Conservation (phyloP, 2,888 invertebrate species). For the Merodon equestris region DNA sequence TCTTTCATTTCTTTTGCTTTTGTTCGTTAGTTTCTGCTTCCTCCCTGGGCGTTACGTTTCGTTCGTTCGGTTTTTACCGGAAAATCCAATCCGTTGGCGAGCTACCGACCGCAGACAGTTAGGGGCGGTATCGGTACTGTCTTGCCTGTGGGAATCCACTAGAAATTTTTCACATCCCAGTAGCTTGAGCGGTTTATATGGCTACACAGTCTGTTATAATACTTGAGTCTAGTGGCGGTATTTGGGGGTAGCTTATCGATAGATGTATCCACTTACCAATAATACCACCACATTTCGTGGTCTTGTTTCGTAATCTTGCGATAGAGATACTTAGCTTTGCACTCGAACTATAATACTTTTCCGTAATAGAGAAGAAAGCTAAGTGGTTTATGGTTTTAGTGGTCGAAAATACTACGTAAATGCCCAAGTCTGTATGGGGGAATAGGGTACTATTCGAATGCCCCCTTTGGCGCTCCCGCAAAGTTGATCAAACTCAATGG, state of each 20-base stretch:
- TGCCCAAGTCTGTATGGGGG: no score
- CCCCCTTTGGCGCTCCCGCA: constrained; percentile 11
- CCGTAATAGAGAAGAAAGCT: constrained; percentile 64
- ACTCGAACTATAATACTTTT: constrained; percentile 30
- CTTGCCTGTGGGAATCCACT: constrained; percentile 31
- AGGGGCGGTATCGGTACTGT: constrained; percentile 19
- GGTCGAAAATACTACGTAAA: constrained; percentile 14
- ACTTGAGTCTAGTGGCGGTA: constrained; percentile 29
- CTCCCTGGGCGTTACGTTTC: constrained; percentile 35
- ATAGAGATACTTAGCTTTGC: constrained; percentile 26
- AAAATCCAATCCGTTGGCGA: constrained; percentile 40
- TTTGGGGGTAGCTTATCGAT: constrained; percentile 51
- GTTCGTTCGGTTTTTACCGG: constrained; percentile 49
- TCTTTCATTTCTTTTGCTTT: no score
- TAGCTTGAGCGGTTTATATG: no score
- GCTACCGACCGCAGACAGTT: constrained; percentile 48
- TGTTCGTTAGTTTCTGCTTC: constrained; percentile 9
- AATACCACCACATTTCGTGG: constrained; percentile 12
- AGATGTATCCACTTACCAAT: constrained; percentile 44
- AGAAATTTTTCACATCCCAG: not conserved
- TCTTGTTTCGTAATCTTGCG: constrained; percentile 37
- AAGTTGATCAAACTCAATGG: constrained; percentile 55
- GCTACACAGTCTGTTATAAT: constrained; percentile 23
- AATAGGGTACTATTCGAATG: no score
- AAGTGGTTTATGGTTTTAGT: constrained; percentile 62